Conservation (phyloP, 2,797 vertebrate species). For the Microcaecilia unicolor region DNA sequence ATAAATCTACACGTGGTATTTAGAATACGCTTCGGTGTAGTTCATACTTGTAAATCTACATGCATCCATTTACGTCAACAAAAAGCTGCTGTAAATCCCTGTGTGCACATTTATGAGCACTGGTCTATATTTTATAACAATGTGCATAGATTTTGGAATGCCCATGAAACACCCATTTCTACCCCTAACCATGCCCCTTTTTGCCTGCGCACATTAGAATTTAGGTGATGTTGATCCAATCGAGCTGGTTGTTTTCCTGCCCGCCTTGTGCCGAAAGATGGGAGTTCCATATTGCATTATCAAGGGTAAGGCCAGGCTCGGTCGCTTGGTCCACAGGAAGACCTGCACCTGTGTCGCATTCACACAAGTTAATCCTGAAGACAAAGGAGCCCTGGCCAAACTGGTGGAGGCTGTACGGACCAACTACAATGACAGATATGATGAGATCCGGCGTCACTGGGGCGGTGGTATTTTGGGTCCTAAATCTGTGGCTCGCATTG, state of each 20-base stretch:
- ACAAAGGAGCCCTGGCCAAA: constrained; percentile 90
- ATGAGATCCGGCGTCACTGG: constrained; percentile 98
- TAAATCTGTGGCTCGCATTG: constrained; percentile 88
- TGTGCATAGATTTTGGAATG: too few species aligned
- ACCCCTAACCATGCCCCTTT: too few species aligned
- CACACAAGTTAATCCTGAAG: constrained; percentile 91
- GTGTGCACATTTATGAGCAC: too few species aligned
- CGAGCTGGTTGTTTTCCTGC: constrained; percentile 94
- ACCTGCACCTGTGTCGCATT: constrained; percentile 88
- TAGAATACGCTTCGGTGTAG: too few species aligned
- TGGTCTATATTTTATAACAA: too few species aligned
- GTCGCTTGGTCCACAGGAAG: constrained; percentile 90
- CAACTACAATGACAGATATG: constrained; percentile 95
- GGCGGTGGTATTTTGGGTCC: constrained; percentile 91
- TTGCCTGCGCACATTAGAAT: too few species aligned
- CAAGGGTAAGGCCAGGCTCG: constrained; percentile 90
- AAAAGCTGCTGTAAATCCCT: too few species aligned
- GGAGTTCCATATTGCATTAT: constrained; percentile 95
- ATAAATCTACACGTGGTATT: too few species aligned
- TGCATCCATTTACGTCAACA: too few species aligned
- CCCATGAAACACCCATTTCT: too few species aligned
- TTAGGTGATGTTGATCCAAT: too few species aligned
- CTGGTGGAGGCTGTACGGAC: constrained; percentile 93
- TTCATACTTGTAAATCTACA: too few species aligned
- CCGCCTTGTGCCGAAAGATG: constrained; percentile 94